Base-by-base conservation (phyloP, 1,140 invertebrate genomes). In the Streblospio benedicti region DNA sequence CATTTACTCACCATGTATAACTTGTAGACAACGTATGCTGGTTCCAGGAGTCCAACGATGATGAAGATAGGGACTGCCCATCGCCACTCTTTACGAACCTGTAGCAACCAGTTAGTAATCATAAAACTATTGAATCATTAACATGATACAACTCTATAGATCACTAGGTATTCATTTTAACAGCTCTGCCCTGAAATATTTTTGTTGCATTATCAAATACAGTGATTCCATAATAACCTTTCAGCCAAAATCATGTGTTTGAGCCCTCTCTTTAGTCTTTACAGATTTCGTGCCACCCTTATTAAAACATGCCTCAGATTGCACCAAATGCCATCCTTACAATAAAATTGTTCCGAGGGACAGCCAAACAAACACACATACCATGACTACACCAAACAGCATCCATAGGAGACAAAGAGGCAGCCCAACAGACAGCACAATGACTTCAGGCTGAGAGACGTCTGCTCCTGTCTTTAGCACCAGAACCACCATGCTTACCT, bases 401-500 rank as follows among this genome's bases (percentile, higher is more conserved):
- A 64, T 66, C 70, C 69, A 71, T 14, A 63, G 6, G 6, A 73
- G 23, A 3, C 69, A 67, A 47, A 64, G 69, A 43, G 70, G 69
- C 6, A 72, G 59, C 14, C 70, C 71, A 50, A 73, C 58, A 52
- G 59, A 57, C 6, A 73, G 51, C 0, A 62, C 62, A 6, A 71
- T 62, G 27, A 65, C 53, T 50, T 71, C 67, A 30, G 63, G 30
- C 0, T 41, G 18, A 6, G 66, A 61, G 2, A 73, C 23, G 4
- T 54, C 44, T 20, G 67, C 69, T 0, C 70, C 70, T 28, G 69
- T 61, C 47, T 63, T 60, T 53, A 73, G 44, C 0, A 65, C 67
- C 25, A 73, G 57, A 6, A 73, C 38, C 0, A 73, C 70, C 60
- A 73, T 63, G 52, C 70, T 73, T 5, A 65, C 44, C 71, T 73